These are phyloP conservation scores for Helostoma temminkii DNA, from an alignment of 2,797 vertebrate genomes.

Conservation along the genomic window DNA sequence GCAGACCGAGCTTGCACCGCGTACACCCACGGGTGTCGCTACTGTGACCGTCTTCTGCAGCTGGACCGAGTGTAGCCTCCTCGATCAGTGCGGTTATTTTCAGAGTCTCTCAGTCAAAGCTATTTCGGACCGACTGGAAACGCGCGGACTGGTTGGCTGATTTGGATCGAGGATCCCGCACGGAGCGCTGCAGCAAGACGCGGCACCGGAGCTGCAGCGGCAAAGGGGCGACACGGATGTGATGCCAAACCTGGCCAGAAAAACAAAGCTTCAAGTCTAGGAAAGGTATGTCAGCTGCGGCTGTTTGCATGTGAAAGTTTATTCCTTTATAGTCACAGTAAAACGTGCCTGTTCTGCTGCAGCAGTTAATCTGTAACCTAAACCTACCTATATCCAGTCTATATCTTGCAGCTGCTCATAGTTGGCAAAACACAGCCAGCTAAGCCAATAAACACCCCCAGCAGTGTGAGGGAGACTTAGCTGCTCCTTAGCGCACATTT, in stretches of 20 bases:
- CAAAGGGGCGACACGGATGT: constrained; percentile 46
- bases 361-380: constrained; percentile 41
- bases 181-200: constrained; percentile 62
- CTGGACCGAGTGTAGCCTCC: constrained; percentile 36
- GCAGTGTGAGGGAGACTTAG: constrained; percentile 61
- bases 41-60: constrained; percentile 39
- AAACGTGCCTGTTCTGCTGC: constrained; percentile 21
- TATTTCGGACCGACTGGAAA: constrained; percentile 42
- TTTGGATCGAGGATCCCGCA: constrained; percentile 46
- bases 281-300: constrained; percentile 55
- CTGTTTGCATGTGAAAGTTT: constrained; percentile 33
- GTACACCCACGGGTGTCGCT: constrained; percentile 63
- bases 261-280: constrained; percentile 63
- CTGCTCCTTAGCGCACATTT: constrained; percentile 50
- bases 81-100: constrained; percentile 59
- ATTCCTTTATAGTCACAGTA: background rate
- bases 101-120: constrained; percentile 31
- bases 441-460: constrained; percentile 69
- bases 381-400: constrained; percentile 10
- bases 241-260: constrained; percentile 62
- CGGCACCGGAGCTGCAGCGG: constrained; percentile 41
- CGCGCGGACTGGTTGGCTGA: constrained; percentile 26
- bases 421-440: constrained; percentile 38
- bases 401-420: constrained; percentile 27
- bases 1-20: constrained; percentile 47